Evolutionary conservation across 2,113 vertebrate genomes (phyloP).

Genomic region (Lepus americanus): DNA sequence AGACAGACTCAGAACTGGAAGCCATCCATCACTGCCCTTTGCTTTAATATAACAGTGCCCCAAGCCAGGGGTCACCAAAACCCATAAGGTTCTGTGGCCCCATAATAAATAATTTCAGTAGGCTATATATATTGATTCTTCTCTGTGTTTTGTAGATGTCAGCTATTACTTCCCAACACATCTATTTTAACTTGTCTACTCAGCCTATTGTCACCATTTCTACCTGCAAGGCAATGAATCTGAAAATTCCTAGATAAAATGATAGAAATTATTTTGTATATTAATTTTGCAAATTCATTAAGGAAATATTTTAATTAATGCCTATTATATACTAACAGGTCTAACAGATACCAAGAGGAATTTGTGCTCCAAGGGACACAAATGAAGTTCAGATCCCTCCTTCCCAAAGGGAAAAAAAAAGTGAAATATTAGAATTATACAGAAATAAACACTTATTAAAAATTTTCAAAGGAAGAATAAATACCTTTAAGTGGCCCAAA

Average conservation of each 20-base stretch:
- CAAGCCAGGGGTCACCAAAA: background rate
- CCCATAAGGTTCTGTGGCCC: background rate
- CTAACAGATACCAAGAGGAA: background rate
- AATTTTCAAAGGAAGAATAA: background rate
- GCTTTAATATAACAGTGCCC: background rate
- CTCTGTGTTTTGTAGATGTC: background rate
- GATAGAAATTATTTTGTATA: background rate
- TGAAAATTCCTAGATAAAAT: background rate
- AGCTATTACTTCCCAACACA: background rate
- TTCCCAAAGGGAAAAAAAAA: background rate
- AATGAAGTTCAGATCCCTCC: background rate
- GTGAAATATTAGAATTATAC: background rate
- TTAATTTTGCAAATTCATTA: background rate
- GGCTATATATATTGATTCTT: background rate
- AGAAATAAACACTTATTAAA: background rate
- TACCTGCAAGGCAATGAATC: background rate
- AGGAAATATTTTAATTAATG: conserved; percentile 24
- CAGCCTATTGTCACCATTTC: background rate
- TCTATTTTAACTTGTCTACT: conserved; percentile 13
- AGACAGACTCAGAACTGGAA: background rate
- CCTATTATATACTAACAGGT: background rate
- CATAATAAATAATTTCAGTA: background rate
- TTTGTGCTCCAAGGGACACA: background rate
- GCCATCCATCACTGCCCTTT: background rate
- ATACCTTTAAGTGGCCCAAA: background rate